These are phyloP conservation scores for Apamea monoglypha DNA, from an alignment of 2,888 invertebrate genomes.

Conservation along the genomic window DNA sequence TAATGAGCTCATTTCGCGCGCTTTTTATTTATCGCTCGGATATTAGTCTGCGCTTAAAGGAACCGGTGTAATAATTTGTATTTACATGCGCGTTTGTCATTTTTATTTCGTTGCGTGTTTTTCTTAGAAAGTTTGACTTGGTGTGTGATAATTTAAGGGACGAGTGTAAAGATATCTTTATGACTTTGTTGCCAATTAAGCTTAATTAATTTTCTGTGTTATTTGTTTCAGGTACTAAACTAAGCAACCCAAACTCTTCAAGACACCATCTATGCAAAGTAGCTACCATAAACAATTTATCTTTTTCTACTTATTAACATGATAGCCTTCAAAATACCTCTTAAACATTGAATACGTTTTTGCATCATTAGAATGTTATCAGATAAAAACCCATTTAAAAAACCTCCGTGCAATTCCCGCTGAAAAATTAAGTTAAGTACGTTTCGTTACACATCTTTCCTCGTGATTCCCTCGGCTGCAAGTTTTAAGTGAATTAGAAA, in stretches of 20 bases:
- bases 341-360: background rate
- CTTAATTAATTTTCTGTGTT: conserved; percentile 22
- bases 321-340: background rate
- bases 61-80: conserved; percentile 69
- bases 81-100: conserved; percentile 71
- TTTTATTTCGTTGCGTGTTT: conserved; percentile 67
- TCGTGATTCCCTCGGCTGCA: conserved; percentile 46
- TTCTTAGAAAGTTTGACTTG: conserved; percentile 55
- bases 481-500: conserved; percentile 60
- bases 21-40: conserved; percentile 83
- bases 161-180: conserved; percentile 9
- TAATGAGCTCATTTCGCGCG: conserved; percentile 87
- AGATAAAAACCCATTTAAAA: conserved; percentile 14
- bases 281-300: background rate
- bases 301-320: background rate
- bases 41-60: conserved; percentile 77
- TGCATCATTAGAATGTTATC: conserved; percentile 13
- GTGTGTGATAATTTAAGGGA: conserved; percentile 23
- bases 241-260: background rate
- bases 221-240: conserved; percentile 60
- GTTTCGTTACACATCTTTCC: conserved; percentile 40
- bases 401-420: conserved; percentile 46
- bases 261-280: background rate
- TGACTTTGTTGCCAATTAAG: conserved; percentile 13
- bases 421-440: conserved; percentile 42